Base-by-base conservation (phyloP, 1,140 invertebrate species). In the Rhizoglyphus robini region DNA sequence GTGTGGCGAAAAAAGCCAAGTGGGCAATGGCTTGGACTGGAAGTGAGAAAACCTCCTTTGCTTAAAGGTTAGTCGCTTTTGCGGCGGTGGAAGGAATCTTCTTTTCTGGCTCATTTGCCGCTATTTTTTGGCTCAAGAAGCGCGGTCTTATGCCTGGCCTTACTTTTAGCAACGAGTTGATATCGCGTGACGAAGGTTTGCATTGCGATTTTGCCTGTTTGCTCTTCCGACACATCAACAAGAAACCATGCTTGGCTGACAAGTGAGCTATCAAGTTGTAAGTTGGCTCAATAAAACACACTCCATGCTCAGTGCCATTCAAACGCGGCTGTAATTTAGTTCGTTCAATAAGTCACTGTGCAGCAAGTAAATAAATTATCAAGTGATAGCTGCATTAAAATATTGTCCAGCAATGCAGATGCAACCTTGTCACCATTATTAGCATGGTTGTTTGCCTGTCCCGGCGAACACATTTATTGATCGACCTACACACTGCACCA, bases 91-190 rank as follows among this genome's bases (percentile, higher is more conserved):
- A 99, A 75, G 96, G 96, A 15, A 97, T 99, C 64, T 99, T 99
- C 78, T 95, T 95, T 74, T 92, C 88, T 66, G 96, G 96, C 25
- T 96, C 92, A 73, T 99, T 99, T 80, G 96, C 96, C n/a, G 83
- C 96, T 0, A 99, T 99, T 67, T 99, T 99, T 76, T 99, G 96
- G 96, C 75, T 99, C 5, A 99, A 99, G 75, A 99, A 99, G 73
- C 79, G 96, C 65, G 95, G 95, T 4, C 79, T 97, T 0, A 98
- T 99, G 96, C 96, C 96, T 36, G 96, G 96, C 13, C 78, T 99
- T 15, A 98, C 96, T 0, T 99, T 99, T 76, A 96, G 92, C 71
- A 99, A 99, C 79, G 96, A 99, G 77, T 80, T 99, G 0, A 99
- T 99, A 72, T 97, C 93, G 23, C 82, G 96, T 68, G 96, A 99